phyloP scores from a whole-genome alignment of 2,888 invertebrate species.

The Caenorhabditis sinica region DNA sequence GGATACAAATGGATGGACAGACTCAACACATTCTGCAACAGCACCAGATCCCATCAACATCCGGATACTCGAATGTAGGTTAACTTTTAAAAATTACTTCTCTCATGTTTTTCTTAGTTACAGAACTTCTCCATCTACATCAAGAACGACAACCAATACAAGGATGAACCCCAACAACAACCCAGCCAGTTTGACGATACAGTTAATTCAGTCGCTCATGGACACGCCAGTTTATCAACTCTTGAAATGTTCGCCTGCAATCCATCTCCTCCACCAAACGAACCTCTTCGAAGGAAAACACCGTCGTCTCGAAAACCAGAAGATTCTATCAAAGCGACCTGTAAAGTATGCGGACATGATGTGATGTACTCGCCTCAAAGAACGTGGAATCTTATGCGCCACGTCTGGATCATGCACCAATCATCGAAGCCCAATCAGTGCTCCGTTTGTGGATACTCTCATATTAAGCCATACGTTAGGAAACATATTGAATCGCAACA shows the following conservation, averaged over 20 bases:
- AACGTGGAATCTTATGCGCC: slow-evolving; percentile 68
- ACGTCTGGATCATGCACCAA: slow-evolving; percentile 69
- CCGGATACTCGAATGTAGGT: slow-evolving; percentile 34
- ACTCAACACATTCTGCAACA: slow-evolving; percentile 46
- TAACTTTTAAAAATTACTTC: background rate
- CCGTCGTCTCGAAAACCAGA: slow-evolving; percentile 45
- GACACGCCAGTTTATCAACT: slow-evolving; percentile 31
- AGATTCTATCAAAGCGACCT: slow-evolving; percentile 62
- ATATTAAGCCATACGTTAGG: slow-evolving; percentile 66
- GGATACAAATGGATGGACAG: slow-evolving; percentile 39
- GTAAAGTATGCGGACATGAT: slow-evolving; percentile 65
- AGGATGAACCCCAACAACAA: slow-evolving; percentile 32
- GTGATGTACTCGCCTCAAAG: slow-evolving; percentile 68
- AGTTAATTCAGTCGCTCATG: slow-evolving; percentile 62
- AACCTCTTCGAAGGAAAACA: slow-evolving; percentile 46
- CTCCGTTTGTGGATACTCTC: slow-evolving; percentile 63
- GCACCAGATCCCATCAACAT: slow-evolving; percentile 62
- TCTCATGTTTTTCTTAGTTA: background rate
- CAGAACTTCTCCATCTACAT: slow-evolving; percentile 48
- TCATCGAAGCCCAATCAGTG: slow-evolving; percentile 67
- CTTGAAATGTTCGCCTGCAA: slow-evolving; percentile 56
- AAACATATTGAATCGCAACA: slow-evolving; percentile 66
- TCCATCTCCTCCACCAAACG: slow-evolving; percentile 40
- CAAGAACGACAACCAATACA: slow-evolving; percentile 41
- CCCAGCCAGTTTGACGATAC: slow-evolving; percentile 53